Evolutionary conservation across 2,888 invertebrate genomes (phyloP).

Genomic region (Entomobrya multifasciata): DNA sequence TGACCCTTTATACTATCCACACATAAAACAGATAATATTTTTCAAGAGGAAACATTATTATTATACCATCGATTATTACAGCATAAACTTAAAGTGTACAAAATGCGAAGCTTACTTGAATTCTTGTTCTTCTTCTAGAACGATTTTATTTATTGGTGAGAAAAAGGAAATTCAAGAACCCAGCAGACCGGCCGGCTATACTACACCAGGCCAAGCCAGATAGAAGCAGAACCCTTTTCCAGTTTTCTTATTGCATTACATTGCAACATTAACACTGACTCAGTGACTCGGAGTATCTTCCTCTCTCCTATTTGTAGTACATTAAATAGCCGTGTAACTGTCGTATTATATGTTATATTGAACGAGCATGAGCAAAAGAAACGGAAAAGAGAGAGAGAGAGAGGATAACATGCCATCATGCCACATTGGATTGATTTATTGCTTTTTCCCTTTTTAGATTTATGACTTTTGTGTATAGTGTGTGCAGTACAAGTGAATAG

Average conservation of each 20-base stretch:
- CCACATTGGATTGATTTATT: conserved; percentile 78
- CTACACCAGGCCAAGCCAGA: background rate
- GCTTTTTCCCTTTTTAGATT: conserved; percentile 76
- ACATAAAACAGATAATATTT: too few species aligned
- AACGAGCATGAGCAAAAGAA: background rate
- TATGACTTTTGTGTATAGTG: conserved; percentile 72
- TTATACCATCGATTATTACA: conserved; percentile 57
- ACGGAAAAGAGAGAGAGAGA: conserved; percentile 32
- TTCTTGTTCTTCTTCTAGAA: too few species aligned
- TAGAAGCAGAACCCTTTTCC: conserved; percentile 25
- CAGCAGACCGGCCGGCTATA: conserved; percentile 57
- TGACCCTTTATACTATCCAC: conserved; percentile 72
- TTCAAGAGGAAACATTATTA: conserved; percentile 51
- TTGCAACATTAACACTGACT: conserved; percentile 4
- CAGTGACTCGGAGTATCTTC: background rate
- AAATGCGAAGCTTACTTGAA: too few species aligned
- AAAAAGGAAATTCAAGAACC: conserved; percentile 46
- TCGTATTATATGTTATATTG: conserved; percentile 64
- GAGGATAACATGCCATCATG: conserved; percentile 63
- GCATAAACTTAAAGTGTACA: too few species aligned
- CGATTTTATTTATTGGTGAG: conserved; percentile 37
- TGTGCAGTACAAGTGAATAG: background rate
- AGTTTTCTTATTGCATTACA: background rate
- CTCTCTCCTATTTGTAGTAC: conserved; percentile 69
- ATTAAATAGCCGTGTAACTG: conserved; percentile 63